phyloP scores from a whole-genome alignment of 2,797 vertebrate genomes.

The Phyllotis vaccarum region DNA sequence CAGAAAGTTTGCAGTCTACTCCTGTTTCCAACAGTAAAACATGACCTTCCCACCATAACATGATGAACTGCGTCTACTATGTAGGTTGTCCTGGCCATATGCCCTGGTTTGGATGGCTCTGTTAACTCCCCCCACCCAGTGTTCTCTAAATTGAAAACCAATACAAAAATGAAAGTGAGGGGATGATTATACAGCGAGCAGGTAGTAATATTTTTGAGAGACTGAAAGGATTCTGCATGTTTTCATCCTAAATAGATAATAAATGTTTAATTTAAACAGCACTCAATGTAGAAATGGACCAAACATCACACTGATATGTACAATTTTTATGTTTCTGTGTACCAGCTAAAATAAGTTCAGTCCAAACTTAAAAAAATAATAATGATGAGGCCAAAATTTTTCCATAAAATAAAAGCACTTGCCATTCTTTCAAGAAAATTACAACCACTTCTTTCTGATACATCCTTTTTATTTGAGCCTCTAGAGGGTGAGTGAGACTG shows the following conservation, averaged over 20 bases:
- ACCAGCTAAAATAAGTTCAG: not conserved
- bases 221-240: not conserved
- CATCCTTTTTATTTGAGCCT: not conserved
- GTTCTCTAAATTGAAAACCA: not conserved
- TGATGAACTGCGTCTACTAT: not conserved
- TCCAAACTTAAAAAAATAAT: not conserved
- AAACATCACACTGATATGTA: not conserved
- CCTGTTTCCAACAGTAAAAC: conserved; percentile 27
- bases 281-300: not conserved
- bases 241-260: not conserved
- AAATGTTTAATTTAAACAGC: not conserved
- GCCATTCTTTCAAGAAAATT: not conserved
- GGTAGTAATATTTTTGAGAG: not conserved
- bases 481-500: not conserved
- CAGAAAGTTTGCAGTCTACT: not conserved
- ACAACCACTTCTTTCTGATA: not conserved
- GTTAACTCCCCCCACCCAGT: not conserved
- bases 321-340: not conserved
- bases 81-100: not conserved
- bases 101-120: not conserved
- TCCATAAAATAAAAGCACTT: not conserved
- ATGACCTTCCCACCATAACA: too few relatives aligned
- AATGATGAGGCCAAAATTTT: not conserved
- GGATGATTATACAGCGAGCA: not conserved
- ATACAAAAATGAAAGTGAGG: not conserved